Evolutionary conservation across 2,113 vertebrate genomes (phyloP).

Genomic region (Upupa epops): DNA sequence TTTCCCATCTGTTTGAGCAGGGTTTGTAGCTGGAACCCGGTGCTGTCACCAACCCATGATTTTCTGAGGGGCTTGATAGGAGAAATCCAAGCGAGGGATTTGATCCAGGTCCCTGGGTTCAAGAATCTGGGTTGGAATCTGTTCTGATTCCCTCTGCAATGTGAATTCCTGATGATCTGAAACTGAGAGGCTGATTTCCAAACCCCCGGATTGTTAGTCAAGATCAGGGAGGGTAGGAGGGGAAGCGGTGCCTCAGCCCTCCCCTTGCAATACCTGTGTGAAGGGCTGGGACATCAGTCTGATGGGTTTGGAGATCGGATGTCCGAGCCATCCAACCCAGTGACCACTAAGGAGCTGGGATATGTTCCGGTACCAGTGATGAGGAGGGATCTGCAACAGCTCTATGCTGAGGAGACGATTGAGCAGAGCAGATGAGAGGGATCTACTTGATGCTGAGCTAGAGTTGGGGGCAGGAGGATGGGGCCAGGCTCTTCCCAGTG

Average conservation of each 20-base stretch:
- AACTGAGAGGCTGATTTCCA: neutral
- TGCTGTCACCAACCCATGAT: rapidly evolving
- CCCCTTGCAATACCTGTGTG: neutral
- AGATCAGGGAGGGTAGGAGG: neutral
- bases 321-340: neutral
- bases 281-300: neutral
- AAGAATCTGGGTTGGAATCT: no score
- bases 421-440: no score
- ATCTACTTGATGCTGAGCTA: no score
- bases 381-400: no score
- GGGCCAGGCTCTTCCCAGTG: no score
- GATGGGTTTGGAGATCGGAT: rapidly evolving
- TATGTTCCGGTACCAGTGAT: no score
- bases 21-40: neutral
- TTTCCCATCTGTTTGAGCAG: neutral
- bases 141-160: neutral
- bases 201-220: rapidly evolving
- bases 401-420: no score
- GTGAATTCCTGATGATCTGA: neutral
- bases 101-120: no score
- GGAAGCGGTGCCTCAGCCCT: neutral
- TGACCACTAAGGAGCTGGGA: neutral
- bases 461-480: no score
- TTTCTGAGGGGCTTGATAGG: neutral
- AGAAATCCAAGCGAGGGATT: neutral